Base-by-base conservation (phyloP, 2,888 invertebrate species). In the Drosophila prostipennis region DNA sequence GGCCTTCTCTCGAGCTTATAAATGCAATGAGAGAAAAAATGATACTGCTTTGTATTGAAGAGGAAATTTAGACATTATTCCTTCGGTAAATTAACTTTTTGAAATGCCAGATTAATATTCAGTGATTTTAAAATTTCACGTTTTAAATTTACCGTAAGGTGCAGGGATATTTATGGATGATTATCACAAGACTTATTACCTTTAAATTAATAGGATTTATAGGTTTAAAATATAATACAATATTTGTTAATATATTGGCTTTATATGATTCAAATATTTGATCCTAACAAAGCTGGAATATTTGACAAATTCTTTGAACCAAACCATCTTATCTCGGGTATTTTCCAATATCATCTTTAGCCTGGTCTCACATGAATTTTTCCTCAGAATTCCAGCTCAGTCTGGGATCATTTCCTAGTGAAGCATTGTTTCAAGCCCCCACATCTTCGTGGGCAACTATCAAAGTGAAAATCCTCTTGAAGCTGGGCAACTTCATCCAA, bases 371-470 rank as follows among this genome's bases (percentile, higher is more conserved):
- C 16, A 10, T 42, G 11, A 11, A 13, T 6, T 23, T 14, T 14
- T 11, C 19, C 37, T 34, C 29, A 46, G 19, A 63, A 26, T 16
- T 36, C 11, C 16, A 40, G 39, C 46, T 29, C 34, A 26, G 34
- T 13, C 11, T 8, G 6, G 23, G 23, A 26, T 39, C 32, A 34
- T 16, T 16, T 10, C 26, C 42, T 29, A 58, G 48, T 34, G 34
- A 10, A 29, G 61, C 40, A 48, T 42, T 42, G 36, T 49, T 58
- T 42, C 32, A 49, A 40, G 52, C 8, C n/a, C n/a, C 57, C 52
- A 40, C 57, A 57, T 52, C 53, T 40, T 53, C 19, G 57, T 16
- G 39, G 61, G 34, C 26, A 16, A n/a, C 61, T 42, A 63, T 48
- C 48, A 26, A 26, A 60, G 59, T 13, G 43, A 45, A 45, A 45